Base-by-base conservation (phyloP, 1,140 invertebrate genomes). In the Drosophila guanche region DNA sequence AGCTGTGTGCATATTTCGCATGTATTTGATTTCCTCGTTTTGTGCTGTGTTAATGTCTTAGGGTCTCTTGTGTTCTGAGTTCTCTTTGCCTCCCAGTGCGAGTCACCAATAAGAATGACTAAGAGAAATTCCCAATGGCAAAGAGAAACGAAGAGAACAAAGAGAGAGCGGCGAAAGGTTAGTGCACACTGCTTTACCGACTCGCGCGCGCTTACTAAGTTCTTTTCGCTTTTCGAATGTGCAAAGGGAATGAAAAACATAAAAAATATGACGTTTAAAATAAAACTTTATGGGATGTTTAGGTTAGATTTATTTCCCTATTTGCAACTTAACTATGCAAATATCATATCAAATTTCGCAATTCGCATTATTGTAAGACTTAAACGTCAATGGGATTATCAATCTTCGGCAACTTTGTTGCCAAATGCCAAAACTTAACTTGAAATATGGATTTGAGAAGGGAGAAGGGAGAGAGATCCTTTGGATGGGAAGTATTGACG, bases 101-200 rank as follows among this genome's bases (percentile, higher is more conserved):
- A 33, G 51, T 37, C 33, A 53, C 51, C 51, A 53, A 75, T 75
- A 75, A 75, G 60, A 75, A 60, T 20, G 55, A 59, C 37, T 41
- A 33, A 22, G 23, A 22, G 4, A 23, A 37, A 20, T 29, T 40
- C n/a, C 14, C n/a, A 37, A 40, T 8, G 16, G n/a, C 16, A 53
- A 29, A 53, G 51, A 29, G 27, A 40, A 53, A 14, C 0, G 16
- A 8, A 68, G 42, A 62, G 52, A 57, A 6, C 40, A 5, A 10
- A 22, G 67, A 67, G 67, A 67, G 33, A 37, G 33, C 33, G 33
- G 10, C 33, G 1, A 37, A 12, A 37, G 10, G 33, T 37, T 37
- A 12, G 33, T 12, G 4, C 10, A 37, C 3, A 75, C 71, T 75
- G 71, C 71, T 75, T 75, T 65, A 33, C n/a, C 71, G 71, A 70